phyloP scores from a whole-genome alignment of 2,797 vertebrate genomes.

The Sebastolobus altivelis region DNA sequence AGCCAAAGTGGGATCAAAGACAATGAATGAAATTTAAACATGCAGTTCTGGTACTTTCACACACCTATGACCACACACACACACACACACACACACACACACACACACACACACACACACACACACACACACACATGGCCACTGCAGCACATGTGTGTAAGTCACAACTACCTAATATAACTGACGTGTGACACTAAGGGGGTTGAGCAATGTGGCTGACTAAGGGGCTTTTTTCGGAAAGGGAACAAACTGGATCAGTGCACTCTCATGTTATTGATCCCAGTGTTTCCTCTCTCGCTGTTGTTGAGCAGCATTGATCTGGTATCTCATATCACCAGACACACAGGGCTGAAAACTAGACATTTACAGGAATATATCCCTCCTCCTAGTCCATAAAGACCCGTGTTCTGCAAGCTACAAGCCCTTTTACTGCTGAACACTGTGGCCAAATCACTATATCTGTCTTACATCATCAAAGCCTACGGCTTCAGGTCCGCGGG shows the following conservation, averaged over 20 bases:
- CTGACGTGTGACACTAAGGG: constrained; percentile 53
- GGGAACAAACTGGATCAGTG: constrained; percentile 7
- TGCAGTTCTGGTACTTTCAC: constrained; percentile 23
- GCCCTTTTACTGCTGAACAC: constrained; percentile 50
- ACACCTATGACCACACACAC: not conserved
- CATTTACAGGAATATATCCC: constrained; percentile 54
- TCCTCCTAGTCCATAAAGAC: constrained; percentile 43
- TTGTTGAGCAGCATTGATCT: constrained; percentile 61
- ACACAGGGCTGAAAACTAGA: constrained; percentile 45
- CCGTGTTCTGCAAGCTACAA: constrained; percentile 35
- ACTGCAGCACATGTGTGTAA: constrained; percentile 66
- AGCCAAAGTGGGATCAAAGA: constrained; percentile 72
- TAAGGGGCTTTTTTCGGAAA: constrained; percentile 12
- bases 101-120: constrained; percentile 48
- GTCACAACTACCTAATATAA: constrained; percentile 19
- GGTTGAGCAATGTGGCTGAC: constrained; percentile 65
- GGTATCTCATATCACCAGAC: constrained; percentile 63
- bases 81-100: not conserved
- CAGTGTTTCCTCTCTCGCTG: constrained; percentile 30
- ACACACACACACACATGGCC: constrained; percentile 8
- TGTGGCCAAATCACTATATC: constrained; percentile 51
- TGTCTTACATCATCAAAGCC: constrained; percentile 48
- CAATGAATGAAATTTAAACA: not conserved
- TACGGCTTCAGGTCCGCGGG: constrained; percentile 54
- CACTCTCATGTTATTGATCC: constrained; percentile 58